Evolutionary conservation across 2,113 vertebrate genomes (phyloP).

Genomic region (Colossoma macropomum): DNA sequence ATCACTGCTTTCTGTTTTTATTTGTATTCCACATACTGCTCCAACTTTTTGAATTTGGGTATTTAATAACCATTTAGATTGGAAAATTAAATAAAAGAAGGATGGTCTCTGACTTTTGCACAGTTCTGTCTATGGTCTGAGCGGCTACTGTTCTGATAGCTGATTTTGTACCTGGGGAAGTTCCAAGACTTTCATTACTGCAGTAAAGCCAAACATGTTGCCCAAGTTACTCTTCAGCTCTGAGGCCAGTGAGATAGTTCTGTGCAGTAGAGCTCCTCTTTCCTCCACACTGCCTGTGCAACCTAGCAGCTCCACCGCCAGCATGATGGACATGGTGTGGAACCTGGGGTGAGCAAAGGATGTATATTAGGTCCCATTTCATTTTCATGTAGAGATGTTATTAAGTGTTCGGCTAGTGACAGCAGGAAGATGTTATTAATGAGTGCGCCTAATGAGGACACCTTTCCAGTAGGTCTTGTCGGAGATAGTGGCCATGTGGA

Average conservation of each 20-base stretch:
- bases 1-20: no score
- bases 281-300: conserved; percentile 91
- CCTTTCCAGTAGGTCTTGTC: conserved; percentile 95
- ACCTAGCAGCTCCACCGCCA: conserved; percentile 90
- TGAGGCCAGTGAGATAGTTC: conserved; percentile 88
- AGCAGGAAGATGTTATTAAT: not conserved
- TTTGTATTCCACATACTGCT: no score
- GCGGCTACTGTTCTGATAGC: not conserved
- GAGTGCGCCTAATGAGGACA: conserved; percentile 57
- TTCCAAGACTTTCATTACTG: conserved; percentile 91
- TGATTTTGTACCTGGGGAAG: conserved; percentile 87
- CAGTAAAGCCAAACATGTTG: conserved; percentile 94
- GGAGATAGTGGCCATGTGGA: conserved; percentile 91
- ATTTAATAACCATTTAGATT: no score
- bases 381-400: not conserved
- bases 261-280: conserved; percentile 87
- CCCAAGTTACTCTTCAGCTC: conserved; percentile 91
- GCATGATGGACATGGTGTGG: conserved; percentile 92
- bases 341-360: conserved; percentile 75
- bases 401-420: not conserved
- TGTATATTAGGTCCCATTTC: not conserved
- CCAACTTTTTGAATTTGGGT: no score
- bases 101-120: no score
- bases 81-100: no score
- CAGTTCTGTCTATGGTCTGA: not conserved